These are phyloP conservation scores for Toxotes jaculatrix DNA, from an alignment of 2,113 vertebrate species.

Conservation along the genomic window DNA sequence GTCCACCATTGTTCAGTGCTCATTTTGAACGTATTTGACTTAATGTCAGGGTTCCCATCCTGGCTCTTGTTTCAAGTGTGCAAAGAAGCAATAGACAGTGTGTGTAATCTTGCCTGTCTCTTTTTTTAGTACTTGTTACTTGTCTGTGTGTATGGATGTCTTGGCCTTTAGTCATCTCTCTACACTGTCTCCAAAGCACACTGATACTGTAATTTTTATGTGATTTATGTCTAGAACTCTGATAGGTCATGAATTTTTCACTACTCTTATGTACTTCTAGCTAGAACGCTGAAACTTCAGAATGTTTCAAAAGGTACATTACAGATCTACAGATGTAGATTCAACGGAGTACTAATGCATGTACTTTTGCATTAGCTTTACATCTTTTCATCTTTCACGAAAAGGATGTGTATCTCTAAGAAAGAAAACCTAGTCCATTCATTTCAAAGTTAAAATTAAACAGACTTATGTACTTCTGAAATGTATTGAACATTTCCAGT, in stretches of 20 bases:
- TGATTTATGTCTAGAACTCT: background rate
- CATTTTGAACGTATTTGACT: background rate
- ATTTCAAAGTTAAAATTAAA: background rate
- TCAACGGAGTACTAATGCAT: background rate
- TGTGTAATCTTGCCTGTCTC: background rate
- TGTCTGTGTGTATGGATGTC: background rate
- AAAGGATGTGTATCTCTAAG: background rate
- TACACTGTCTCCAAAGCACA: background rate
- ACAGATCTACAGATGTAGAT: background rate
- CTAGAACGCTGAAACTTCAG: background rate
- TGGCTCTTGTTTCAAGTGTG: background rate
- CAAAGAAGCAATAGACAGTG: background rate
- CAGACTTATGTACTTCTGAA: background rate
- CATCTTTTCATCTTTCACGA: background rate
- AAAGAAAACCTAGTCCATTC: background rate
- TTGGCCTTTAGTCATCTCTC: background rate
- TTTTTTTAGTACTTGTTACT: background rate
- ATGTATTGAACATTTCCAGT: background rate
- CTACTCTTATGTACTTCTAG: background rate
- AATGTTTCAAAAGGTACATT: background rate
- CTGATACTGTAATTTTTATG: background rate
- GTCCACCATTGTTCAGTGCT: background rate
- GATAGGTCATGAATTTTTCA: background rate
- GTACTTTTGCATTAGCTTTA: background rate
- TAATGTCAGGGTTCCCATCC: background rate